A percentile compares a stretch with the other conserved stretches of the same genome.
These are phyloP conservation scores for Leucoraja erinaceus DNA, from an alignment of 2,113 vertebrate genomes.

Conservation along the genomic window DNA sequence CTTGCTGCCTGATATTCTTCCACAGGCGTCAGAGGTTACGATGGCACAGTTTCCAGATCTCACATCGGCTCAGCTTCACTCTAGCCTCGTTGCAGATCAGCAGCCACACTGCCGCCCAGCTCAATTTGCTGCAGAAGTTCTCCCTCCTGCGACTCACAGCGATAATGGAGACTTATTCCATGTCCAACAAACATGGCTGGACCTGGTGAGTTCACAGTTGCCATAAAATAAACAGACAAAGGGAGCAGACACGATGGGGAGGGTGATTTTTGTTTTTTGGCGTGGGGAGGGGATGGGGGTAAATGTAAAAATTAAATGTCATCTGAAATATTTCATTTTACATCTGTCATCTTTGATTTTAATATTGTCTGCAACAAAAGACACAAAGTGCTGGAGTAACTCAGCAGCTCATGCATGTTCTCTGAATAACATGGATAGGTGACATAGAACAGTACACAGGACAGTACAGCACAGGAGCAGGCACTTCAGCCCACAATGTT, in stretches of 20 bases:
- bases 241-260: conserved; percentile 43
- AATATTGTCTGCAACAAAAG: not conserved
- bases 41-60: conserved; percentile 90
- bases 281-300: too few species aligned
- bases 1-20: not conserved
- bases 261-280: conserved; percentile 40
- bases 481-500: too few species aligned
- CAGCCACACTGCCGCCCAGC: conserved; percentile 84
- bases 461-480: too few species aligned
- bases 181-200: conserved; percentile 96
- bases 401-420: too few species aligned
- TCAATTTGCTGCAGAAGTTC: conserved; percentile 88
- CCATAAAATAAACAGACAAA: not conserved
- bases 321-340: not conserved
- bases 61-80: conserved; percentile 72
- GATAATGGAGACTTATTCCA: conserved; percentile 92
- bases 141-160: conserved; percentile 89
- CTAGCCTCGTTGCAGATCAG: conserved; percentile 78
- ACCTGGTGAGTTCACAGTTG: conserved; percentile 71
- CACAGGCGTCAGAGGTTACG: conserved; percentile 59
- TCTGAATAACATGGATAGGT: too few species aligned
- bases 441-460: too few species aligned
- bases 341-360: conserved; percentile 13
- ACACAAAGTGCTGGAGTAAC: too few species aligned
- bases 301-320: conserved; percentile 41